phyloP scores from a whole-genome alignment of 2,888 invertebrate genomes.

The Dryadula phaetusa region DNA sequence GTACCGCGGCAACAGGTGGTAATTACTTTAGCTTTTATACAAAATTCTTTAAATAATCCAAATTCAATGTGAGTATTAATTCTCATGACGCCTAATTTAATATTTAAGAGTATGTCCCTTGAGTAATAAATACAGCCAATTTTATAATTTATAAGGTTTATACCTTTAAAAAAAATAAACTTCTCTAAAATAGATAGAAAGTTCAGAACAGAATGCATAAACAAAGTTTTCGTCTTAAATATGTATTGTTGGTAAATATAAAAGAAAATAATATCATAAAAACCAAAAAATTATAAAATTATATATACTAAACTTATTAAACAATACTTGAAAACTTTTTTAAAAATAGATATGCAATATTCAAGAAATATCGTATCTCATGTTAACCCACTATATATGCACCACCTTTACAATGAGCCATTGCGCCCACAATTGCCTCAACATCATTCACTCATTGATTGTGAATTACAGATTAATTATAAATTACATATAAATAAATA shows the following conservation, averaged over 20 bases:
- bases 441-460: no score
- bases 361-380: no score
- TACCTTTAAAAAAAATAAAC: no score
- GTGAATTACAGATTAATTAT: no score
- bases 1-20: no score
- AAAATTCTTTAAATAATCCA: not conserved
- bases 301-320: not conserved
- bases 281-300: not conserved
- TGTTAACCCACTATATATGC: no score
- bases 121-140: not conserved
- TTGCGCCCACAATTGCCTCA: no score
- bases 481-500: no score
- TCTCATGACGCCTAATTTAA: not conserved
- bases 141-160: no score
- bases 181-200: not conserved
- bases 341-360: no score
- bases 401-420: no score
- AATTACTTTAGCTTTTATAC: not conserved
- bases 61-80: not conserved
- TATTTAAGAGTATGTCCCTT: not conserved
- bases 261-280: not conserved
- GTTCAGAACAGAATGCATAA: not conserved
- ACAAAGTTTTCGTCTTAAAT: not conserved
- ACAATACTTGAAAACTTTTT: slow-evolving; percentile 1
- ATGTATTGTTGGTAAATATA: not conserved